A percentile compares a stretch with the other conserved stretches of the same genome.
Conservation (phyloP, 2,113 vertebrate species). For the Podarcis muralis region DNA sequence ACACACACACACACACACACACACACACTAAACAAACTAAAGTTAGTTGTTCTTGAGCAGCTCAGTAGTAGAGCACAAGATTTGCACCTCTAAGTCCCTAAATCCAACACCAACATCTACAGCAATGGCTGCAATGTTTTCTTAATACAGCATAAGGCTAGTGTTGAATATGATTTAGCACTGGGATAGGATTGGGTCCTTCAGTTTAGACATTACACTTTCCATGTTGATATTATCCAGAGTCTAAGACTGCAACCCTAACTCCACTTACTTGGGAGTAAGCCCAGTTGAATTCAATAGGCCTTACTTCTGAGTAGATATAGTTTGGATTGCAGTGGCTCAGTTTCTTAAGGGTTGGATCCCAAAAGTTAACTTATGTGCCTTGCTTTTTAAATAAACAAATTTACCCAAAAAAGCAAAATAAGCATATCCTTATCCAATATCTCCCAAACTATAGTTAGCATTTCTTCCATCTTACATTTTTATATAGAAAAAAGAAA, state of each 20-base stretch:
- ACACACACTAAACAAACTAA: no score
- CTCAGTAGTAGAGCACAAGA: neutral
- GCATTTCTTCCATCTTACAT: neutral
- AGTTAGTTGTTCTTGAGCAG: neutral
- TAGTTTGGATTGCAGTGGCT: neutral
- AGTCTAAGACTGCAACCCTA: no score
- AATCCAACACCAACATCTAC: neutral
- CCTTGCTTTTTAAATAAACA: neutral
- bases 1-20: no score
- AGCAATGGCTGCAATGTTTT: neutral
- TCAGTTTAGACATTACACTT: neutral
- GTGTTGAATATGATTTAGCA: neutral
- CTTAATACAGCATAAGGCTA: neutral
- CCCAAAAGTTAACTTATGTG: neutral
- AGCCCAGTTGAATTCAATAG: no score
- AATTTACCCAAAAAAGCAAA: neutral
- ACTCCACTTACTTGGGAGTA: no score
- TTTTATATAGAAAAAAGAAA: neutral
- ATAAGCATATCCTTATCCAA: neutral
- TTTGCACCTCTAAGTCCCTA: neutral
- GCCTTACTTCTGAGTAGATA: no score
- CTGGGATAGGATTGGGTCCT: neutral
- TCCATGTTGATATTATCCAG: no score
- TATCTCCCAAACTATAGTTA: neutral
- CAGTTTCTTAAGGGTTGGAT: no score